Evolutionary conservation across 2,797 vertebrate species (phyloP).

Genomic region (Hybognathus amarus): DNA sequence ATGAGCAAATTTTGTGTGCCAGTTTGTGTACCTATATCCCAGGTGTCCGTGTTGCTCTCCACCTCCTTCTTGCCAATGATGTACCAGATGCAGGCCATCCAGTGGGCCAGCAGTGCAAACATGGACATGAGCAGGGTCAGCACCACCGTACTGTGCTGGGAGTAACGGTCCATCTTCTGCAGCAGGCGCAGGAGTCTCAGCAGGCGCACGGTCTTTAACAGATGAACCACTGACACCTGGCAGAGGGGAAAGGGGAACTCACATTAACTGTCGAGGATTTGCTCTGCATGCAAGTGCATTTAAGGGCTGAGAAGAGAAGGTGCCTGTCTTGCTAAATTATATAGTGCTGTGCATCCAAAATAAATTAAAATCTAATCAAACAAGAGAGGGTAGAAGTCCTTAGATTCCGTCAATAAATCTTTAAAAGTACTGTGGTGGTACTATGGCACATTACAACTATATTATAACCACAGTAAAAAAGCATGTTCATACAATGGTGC

Average conservation of each 20-base stretch:
- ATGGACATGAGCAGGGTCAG: constrained; percentile 97
- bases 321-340: constrained; percentile 5
- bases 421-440: not conserved
- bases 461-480: not conserved
- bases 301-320: not conserved
- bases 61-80: constrained; percentile 98
- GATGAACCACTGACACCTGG: constrained; percentile 95
- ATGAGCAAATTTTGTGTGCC: not conserved
- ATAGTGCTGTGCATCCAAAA: not conserved
- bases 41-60: constrained; percentile 89
- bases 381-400: not conserved
- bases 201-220: constrained; percentile 94
- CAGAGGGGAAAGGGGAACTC: not conserved
- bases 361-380: not conserved
- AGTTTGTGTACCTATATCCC: constrained; percentile 94
- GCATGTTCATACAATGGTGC: not conserved
- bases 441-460: not conserved
- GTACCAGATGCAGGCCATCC: constrained; percentile 99
- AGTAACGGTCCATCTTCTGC: constrained; percentile 97
- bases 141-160: constrained; percentile 96
- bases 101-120: constrained; percentile 96
- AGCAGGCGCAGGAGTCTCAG: constrained; percentile 92
- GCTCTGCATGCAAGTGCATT: not conserved
- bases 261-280: constrained; percentile 11
- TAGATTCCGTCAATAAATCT: not conserved